phyloP scores from a whole-genome alignment of 2,113 vertebrate species.

The Perca flavescens region DNA sequence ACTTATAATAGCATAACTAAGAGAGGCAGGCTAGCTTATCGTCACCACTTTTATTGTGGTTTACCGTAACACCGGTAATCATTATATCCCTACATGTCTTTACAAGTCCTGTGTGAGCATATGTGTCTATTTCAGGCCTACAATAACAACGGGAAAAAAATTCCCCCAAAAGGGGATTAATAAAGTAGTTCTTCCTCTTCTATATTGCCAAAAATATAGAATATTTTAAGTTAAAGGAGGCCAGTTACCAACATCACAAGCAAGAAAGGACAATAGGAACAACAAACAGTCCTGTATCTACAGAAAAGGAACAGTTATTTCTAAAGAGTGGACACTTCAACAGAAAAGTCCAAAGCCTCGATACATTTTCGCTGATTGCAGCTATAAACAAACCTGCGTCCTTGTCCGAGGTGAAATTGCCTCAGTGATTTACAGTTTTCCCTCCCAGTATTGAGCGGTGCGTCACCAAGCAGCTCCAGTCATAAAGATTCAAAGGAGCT shows the following conservation, averaged over 20 bases:
- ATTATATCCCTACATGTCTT: not conserved
- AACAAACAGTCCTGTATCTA: not conserved
- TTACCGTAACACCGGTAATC: too few relatives aligned
- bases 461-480: constrained; percentile 16
- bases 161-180: not conserved
- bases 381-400: constrained; percentile 24
- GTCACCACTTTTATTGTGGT: too few relatives aligned
- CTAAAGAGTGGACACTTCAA: constrained; percentile 21
- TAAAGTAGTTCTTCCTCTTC: not conserved
- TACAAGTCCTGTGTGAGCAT: not conserved
- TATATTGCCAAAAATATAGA: not conserved
- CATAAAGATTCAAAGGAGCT: not conserved
- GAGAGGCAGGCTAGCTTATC: too few relatives aligned
- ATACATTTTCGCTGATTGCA: constrained; percentile 26
- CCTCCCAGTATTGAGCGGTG: constrained; percentile 24
- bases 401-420: constrained; percentile 30
- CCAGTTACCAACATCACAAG: not conserved
- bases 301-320: constrained; percentile 18
- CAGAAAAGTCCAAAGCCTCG: not conserved
- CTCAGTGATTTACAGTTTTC: constrained; percentile 55
- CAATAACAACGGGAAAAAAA: not conserved
- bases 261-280: not conserved
- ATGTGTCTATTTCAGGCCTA: not conserved
- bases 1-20: too few relatives aligned
- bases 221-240: not conserved